Evolutionary conservation across 2,888 invertebrate genomes (phyloP).

Genomic region (Pilophorus perplexus): DNA sequence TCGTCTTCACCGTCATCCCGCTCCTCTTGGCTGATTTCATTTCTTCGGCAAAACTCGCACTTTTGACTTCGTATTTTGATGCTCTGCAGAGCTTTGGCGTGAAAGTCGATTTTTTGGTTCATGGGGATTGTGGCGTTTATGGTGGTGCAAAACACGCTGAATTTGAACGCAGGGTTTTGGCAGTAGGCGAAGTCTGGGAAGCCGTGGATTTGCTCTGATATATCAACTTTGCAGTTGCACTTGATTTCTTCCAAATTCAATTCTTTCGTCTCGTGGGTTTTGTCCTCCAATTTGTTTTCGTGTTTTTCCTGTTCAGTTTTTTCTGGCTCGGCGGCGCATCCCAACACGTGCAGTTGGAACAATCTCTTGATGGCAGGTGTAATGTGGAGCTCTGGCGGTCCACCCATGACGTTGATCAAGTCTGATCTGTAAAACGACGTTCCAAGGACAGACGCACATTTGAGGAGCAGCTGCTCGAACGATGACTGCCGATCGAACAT

Average conservation of each 20-base stretch:
- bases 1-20: neutral
- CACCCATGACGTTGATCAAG: conserved; percentile 58
- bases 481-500: conserved; percentile 55
- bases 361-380: conserved; percentile 57
- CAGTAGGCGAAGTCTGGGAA: conserved; percentile 59
- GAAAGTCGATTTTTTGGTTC: conserved; percentile 60
- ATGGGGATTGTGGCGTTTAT: conserved; percentile 59
- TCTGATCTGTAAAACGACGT: conserved; percentile 57
- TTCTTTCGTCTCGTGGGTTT: neutral
- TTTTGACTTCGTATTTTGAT: conserved; percentile 39
- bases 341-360: conserved; percentile 58
- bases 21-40: conserved; percentile 22
- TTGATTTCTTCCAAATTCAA: conserved; percentile 29
- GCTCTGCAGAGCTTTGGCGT: conserved; percentile 55
- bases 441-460: conserved; percentile 62
- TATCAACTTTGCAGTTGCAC: conserved; percentile 20
- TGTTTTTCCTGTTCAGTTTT: conserved; percentile 47
- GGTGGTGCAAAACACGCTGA: conserved; percentile 56
- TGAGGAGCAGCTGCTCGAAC: conserved; percentile 61
- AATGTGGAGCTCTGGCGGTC: conserved; percentile 53
- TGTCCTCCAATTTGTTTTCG: neutral
- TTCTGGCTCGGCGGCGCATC: conserved; percentile 55
- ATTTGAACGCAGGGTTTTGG: conserved; percentile 59
- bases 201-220: conserved; percentile 53
- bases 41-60: conserved; percentile 36